Percentiles rank a stretch among this genome's conserved stretches.
These are phyloP conservation scores for Rostratula benghalensis DNA, from an alignment of 2,113 vertebrate genomes.

Conservation along the genomic window DNA sequence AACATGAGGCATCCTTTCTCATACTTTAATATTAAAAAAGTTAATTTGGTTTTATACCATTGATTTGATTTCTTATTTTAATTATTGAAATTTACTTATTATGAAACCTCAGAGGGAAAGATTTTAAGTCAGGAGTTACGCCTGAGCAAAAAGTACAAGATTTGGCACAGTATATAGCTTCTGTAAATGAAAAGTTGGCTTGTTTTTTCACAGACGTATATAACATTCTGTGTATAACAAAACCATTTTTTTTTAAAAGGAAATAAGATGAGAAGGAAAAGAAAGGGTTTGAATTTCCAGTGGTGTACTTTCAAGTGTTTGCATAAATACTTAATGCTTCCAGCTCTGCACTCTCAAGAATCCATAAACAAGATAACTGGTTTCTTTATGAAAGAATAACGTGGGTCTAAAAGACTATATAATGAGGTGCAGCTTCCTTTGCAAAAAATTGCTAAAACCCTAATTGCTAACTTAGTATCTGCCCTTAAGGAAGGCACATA, in stretches of 20 bases:
- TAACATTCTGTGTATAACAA: not conserved
- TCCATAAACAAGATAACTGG: slow-evolving; percentile 59
- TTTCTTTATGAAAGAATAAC: slow-evolving; percentile 56
- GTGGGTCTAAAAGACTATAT: not conserved
- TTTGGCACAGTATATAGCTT: not conserved
- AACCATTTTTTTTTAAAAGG: not conserved
- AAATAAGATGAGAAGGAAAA: not conserved
- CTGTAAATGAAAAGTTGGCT: not conserved
- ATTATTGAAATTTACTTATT: not conserved
- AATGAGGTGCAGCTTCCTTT: slow-evolving; percentile 37
- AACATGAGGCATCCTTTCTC: not conserved
- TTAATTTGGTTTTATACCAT: not conserved
- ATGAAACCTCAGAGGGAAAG: not conserved
- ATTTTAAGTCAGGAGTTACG: not conserved
- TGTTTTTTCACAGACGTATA: not conserved
- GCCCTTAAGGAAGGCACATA: slow-evolving; percentile 39
- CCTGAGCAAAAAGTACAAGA: not conserved
- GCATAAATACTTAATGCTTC: slow-evolving; percentile 60
- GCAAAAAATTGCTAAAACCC: slow-evolving; percentile 15
- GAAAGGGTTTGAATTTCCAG: slow-evolving; percentile 19
- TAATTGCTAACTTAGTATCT: slow-evolving; percentile 30
- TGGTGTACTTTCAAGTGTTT: slow-evolving; percentile 12
- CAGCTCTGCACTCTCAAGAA: slow-evolving; percentile 44
- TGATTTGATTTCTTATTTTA: not conserved
- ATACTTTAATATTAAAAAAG: not conserved